Evolutionary conservation across 1,140 invertebrate genomes (phyloP), one percentile per base, ranked within the genome.

Genomic region (Heliconius himera): DNA sequence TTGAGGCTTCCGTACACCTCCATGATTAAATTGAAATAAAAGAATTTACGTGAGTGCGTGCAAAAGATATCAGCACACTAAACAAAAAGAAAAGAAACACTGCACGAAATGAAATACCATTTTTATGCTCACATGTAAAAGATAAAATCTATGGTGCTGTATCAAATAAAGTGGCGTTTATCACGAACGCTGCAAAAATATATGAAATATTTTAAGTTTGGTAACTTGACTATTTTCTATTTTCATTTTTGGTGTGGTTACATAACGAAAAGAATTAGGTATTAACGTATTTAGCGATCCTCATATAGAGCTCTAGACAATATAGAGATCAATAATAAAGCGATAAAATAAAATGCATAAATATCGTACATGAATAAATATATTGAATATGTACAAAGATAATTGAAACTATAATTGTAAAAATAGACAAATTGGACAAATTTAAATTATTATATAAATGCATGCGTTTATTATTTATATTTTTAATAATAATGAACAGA

Each of bases 71-170:
- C 81, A 56, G 76, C 38, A 85, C 83, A 91, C 91, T 89, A 92
- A 88, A 80, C 85, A 74, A 77, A 85, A 84, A 77, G 74, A 80
- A 81, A 86, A 77, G 82, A 81, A 80, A 85, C 78, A 81, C 81
- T 80, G 81, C 80, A 85, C 83, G 84, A 86, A 82, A 77, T 83
- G 76, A 80, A 81, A 85, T 87, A 84, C 78, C 85, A 87, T 89
- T 89, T 91, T 91, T 91, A 91, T 91, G 85, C 82, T 86, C 87
- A 91, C 85, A 91, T 89, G 88, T 85, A 80, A 87, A 84, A 84
- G 86, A 91, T 91, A 90, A 87, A 74, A 87, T 87, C 84, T 87
- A 78, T 81, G 82, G 85, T 87, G 83, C 77, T 77, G 41, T 84
- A 80, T 76, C 85, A 88, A 83, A 89, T 81, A 85, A 86, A 89